Percentiles rank a stretch among this genome's conserved stretches.
phyloP scores from a whole-genome alignment of 2,888 invertebrate species.

The Schrankia costaestrigalis region DNA sequence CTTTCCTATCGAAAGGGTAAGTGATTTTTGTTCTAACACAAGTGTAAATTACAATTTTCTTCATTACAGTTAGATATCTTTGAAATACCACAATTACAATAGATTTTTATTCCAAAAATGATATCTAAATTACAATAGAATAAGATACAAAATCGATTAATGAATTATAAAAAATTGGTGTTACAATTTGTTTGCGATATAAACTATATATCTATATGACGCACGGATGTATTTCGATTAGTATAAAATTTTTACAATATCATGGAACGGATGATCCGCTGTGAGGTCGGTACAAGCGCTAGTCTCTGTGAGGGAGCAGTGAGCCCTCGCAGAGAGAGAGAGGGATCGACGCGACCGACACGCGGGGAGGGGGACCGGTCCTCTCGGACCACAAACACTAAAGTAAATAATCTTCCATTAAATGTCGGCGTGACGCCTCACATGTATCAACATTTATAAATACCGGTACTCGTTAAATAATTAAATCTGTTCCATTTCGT shows the following conservation, averaged over 20 bases:
- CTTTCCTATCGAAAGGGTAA: slow-evolving; percentile 28
- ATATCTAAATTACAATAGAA: slow-evolving; percentile 34
- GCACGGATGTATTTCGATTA: slow-evolving; percentile 54
- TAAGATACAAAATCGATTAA: slow-evolving; percentile 37
- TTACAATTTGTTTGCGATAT: slow-evolving; percentile 45
- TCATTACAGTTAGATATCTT: slow-evolving; percentile 19
- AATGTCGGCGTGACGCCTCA: slow-evolving; percentile 33
- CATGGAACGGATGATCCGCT: slow-evolving; percentile 69
- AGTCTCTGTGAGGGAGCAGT: slow-evolving; percentile 49
- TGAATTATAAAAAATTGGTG: slow-evolving; percentile 53
- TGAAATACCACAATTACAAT: slow-evolving; percentile 17
- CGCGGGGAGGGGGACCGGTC: slow-evolving; percentile 46
- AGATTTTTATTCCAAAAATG: slow-evolving; percentile 26
- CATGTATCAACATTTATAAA: slow-evolving; percentile 42
- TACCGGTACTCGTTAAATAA: slow-evolving; percentile 32
- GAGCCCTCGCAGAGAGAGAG: too few relatives aligned
- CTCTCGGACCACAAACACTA: slow-evolving; percentile 59
- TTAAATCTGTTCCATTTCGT: slow-evolving; percentile 10
- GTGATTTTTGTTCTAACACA: slow-evolving; percentile 20
- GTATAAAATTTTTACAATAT: slow-evolving; percentile 56
- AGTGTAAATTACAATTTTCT: slow-evolving; percentile 10
- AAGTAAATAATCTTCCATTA: too few relatives aligned
- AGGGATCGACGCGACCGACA: too few relatives aligned
- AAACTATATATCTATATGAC: slow-evolving; percentile 44
- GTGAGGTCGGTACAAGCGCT: slow-evolving; percentile 51